Evolutionary conservation across 2,888 invertebrate species (phyloP), one percentile per base, ranked within the genome.

Genomic region (Orthosia gothica): DNA sequence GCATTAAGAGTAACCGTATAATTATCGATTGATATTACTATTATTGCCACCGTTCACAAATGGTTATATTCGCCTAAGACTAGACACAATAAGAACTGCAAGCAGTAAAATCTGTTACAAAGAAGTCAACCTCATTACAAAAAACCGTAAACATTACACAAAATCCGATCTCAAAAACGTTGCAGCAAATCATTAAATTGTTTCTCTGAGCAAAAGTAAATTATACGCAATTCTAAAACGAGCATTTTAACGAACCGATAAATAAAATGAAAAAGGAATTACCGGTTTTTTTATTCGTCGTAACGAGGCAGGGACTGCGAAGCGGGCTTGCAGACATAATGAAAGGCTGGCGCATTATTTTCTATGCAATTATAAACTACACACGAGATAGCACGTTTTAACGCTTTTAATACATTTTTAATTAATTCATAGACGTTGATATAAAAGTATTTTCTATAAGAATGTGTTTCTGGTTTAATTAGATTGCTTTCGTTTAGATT

Each of bases 291-390:
- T 71, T 58, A 82, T 92, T 93, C 90, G 86, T 23, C 87, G 71
- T 74, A 89, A 73, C 69, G 52, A 84, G 77, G 67, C 84, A 20
- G 86, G 76, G 69, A 83, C 68, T 71, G 74, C 76, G 81, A 82
- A 88, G 87, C 89, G 87, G 87, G 86, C 87, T 78, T 82, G 86
- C 89, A 92, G 92, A 92, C 94, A 91, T 93, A 93, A 94, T 93
- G 93, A 93, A 93, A 92, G 91, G 92, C 79, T 80, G 81, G 91
- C 89, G 91, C 91, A 93, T 93, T 86, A 94, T 94, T 94, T 95
- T 93, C 94, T 88, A 88, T 90, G 89, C 89, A 90, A 91, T 91
- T 89, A 89, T 86, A 82, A 88, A 84, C 84, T 86, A 79, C 88
- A 84, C 77, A 84, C 77, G 78, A 81, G 77, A 86, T 79, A 86